Base-by-base conservation (phyloP, 1,140 invertebrate genomes). In the Drosophila tristis region DNA sequence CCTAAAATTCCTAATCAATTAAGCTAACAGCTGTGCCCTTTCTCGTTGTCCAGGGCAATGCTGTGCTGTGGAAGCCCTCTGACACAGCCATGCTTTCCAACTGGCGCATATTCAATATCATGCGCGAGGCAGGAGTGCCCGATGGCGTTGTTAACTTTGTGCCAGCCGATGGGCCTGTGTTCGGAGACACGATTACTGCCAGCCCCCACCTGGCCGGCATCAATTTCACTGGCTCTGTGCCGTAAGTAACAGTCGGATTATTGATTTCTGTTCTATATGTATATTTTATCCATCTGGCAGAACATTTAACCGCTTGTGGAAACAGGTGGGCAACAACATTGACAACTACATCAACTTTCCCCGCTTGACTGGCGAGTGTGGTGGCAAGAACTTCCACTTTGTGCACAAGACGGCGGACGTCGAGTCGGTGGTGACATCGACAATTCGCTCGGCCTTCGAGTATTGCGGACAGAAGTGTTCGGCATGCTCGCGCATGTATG, bases 301-400 rank as follows among this genome's bases (percentile, higher is more conserved):
- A 50, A 99, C 98, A 5, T 99, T 99, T 91, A 96, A 97, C 90
- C 94, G 96, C 78, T 91, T 99, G 6, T 99, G 98, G 98, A 95
- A 95, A 78, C 96, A 98, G 93, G 97, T 99, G 53, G 98, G 97
- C 11, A 93, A 97, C 50, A 99, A 99, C 91, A 94, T 99, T 13
- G 94, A 95, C 49, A 95, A 93, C 1, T 99, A 99, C 90, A 94
- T 93, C 50, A 98, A 97, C 87, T 99, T 98, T 92, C 99, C 99
- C 0, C 95, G 98, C 77, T 93, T 99, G 4, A 96, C 99, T 77
- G 96, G 97, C 74, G 99, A 99, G 73, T 99, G 98, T 93, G 99
- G 99, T 47, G 99, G 99, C 2, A 99, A 99, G 93, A 99, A 99
- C 93, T 99, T 97, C 92, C 99, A 99, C 91, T 99, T 99, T 91